Evolutionary conservation across 2,113 vertebrate genomes (phyloP).

Genomic region (Lepus timidus): DNA sequence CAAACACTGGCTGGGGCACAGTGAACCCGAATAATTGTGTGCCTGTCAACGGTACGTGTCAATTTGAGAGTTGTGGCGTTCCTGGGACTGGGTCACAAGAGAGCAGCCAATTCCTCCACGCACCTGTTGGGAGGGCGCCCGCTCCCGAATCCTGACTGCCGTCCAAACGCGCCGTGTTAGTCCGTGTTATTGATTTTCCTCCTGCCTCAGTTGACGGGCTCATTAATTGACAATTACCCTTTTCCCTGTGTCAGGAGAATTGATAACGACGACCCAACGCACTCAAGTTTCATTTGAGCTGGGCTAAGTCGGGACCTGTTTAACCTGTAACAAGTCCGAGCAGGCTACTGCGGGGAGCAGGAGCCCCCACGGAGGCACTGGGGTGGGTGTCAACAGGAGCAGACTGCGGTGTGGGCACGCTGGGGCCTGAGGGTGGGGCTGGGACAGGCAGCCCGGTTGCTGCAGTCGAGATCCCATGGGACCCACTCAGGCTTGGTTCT

Average conservation of each 20-base stretch:
- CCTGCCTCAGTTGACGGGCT: conserved; percentile 81
- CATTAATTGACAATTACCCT: conserved; percentile 90
- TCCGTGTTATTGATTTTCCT: conserved; percentile 87
- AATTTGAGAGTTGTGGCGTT: conserved; percentile 85
- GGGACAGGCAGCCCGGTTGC: neutral
- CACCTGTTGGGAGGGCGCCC: conserved; percentile 84
- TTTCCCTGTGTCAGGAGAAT: conserved; percentile 86
- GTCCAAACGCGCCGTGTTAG: conserved; percentile 84
- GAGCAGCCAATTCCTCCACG: conserved; percentile 86
- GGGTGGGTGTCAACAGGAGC: neutral
- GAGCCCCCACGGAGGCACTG: neutral
- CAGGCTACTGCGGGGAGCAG: neutral
- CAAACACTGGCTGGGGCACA: conserved; percentile 77
- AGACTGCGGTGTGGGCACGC: accelerated
- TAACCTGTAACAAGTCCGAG: conserved; percentile 85
- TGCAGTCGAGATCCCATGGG: neutral
- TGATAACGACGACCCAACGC: conserved; percentile 79
- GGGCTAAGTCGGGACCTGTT: conserved; percentile 79
- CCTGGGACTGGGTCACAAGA: conserved; percentile 78
- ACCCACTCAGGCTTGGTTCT: neutral
- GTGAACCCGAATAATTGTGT: conserved; percentile 81
- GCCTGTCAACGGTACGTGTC: conserved; percentile 84
- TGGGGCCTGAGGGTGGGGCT: neutral
- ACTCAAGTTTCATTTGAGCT: conserved; percentile 85
- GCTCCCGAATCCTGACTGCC: conserved; percentile 84